Percentiles rank a stretch among this genome's conserved stretches.
Evolutionary conservation across 23 tunicate species (phyloP).

Genomic region (Halocynthia aurantium): DNA sequence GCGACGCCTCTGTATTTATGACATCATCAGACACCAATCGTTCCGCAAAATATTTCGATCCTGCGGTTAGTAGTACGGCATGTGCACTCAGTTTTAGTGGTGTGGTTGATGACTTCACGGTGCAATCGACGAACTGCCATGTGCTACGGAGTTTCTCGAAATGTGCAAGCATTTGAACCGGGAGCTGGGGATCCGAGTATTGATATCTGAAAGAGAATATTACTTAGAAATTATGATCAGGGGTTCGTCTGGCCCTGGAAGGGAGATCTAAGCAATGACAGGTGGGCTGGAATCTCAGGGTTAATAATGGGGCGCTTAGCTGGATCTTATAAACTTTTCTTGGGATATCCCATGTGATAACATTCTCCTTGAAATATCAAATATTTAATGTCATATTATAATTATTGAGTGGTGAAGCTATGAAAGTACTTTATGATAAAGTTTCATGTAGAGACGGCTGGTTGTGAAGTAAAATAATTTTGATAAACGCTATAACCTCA

Average conservation of each 20-base stretch:
- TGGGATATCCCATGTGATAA: no score
- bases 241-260: neutral
- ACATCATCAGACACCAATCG: conserved; percentile 1
- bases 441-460: no score
- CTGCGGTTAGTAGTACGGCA: conserved; percentile 32
- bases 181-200: conserved; percentile 59
- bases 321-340: no score
- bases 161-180: conserved; percentile 61
- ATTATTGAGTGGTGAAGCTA: no score
- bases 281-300: no score
- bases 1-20: neutral
- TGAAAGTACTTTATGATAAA: no score
- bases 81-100: conserved; percentile 31
- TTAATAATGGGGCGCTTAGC: no score
- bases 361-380: no score
- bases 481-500: no score
- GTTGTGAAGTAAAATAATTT: no score
- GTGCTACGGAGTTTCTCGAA: conserved; percentile 45
- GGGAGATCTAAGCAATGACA: neutral
- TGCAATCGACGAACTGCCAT: conserved; percentile 33
- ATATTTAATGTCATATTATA: no score
- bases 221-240: neutral
- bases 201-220: neutral
- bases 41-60: conserved; percentile 31
- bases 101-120: conserved; percentile 23